Evolutionary conservation across 2,888 invertebrate genomes (phyloP).

Genomic region (Parnassius orleans): DNA sequence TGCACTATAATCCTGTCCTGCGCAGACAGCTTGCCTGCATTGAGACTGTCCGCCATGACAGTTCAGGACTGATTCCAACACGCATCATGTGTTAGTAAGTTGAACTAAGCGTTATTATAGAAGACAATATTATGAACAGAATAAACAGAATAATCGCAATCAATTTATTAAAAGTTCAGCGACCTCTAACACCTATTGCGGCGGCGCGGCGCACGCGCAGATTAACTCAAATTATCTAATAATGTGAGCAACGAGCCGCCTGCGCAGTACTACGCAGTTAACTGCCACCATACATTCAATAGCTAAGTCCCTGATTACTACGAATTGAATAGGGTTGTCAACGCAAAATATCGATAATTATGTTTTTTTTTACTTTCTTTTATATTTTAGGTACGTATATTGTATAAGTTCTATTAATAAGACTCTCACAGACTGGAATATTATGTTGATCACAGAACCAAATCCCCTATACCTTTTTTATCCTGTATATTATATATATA

Average conservation of each 20-base stretch:
- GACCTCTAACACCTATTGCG: conserved; percentile 63
- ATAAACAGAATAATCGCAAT: conserved; percentile 39
- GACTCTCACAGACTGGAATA: no score
- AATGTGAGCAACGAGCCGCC: conserved; percentile 37
- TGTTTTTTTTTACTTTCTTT: no score
- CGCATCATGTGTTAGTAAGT: neutral
- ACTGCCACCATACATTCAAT: conserved; percentile 9
- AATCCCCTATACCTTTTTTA: no score
- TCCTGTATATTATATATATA: no score
- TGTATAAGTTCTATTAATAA: no score
- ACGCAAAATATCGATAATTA: conserved; percentile 10
- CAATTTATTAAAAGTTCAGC: conserved; percentile 61
- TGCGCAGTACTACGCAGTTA: conserved; percentile 36
- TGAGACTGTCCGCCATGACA: no score
- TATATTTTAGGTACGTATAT: no score
- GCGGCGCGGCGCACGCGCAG: conserved; percentile 43
- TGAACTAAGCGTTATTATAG: neutral
- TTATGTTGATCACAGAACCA: no score
- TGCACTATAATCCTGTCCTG: no score
- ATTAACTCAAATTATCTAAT: conserved; percentile 67
- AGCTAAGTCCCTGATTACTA: conserved; percentile 19
- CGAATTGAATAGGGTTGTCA: conserved; percentile 11
- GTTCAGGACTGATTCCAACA: neutral
- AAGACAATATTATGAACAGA: neutral
- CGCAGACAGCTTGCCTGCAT: no score